Base-by-base conservation (phyloP, 2,888 invertebrate species). In the Dexiosoma caninum region DNA sequence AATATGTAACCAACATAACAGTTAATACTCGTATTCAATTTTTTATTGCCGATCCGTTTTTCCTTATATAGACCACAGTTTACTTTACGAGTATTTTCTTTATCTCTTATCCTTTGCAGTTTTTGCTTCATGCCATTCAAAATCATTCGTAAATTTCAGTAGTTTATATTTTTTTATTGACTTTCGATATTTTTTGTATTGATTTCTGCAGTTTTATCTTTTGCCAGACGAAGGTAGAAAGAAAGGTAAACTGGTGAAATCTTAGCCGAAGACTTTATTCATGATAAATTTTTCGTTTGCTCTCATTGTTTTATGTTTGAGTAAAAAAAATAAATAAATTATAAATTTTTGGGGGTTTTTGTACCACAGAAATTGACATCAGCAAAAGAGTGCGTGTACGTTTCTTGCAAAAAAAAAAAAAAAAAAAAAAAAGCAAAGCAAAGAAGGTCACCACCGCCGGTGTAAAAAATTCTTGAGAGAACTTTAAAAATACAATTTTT, bases 191-290 rank as follows among this genome's bases (percentile, higher is more conserved):
- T 59, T 51, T 75, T 70, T 16, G 10, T 32, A 62, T 21, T 64
- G 19, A 78, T 32, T 46, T 37, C 59, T 37, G n/a, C n/a, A n/a
- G 46, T 64, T 71, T 32, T 53, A 23, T 32, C 53, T 78, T 59
- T 8, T 32, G 57, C 49, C n/a, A 30, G 16, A 53, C 2, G 27
- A 19, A 32, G 7, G 3, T 37, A 21, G 30, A 44, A 57, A 44
- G n/a, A n/a, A n/a, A n/a, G n/a, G n/a, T 35, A 32, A 21, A 46
- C 37, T 78, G 69, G 69, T 62, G 62, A 79, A 72, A 78, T 78
- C 72, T 67, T 46, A 46, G 60, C 46, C 49, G 16, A 40, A 62
- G 62, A 40, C 51, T 69, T 74, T 57, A 74, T 62, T 79, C 79
- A 79, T 70, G 51, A 30, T 57, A 57, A 70, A 69, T 64, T 64